Percentiles rank a stretch among this genome's conserved stretches.
Conservation (phyloP, 2,797 vertebrate species). For the Psittacula echo region DNA sequence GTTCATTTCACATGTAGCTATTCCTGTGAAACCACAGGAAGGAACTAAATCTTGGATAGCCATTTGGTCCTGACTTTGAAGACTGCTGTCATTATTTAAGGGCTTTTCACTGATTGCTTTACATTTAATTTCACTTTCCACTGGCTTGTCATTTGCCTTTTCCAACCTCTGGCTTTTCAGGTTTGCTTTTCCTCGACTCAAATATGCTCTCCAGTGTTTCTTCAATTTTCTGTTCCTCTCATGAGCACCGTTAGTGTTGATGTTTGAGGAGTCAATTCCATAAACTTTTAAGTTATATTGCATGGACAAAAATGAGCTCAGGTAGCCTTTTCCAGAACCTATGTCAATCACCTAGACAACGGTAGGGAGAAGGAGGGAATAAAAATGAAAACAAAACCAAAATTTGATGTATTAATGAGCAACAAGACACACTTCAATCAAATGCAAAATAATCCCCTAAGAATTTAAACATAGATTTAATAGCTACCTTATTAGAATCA, state of each 20-base stretch:
- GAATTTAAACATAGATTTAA: background rate
- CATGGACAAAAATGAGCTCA: slow-evolving; percentile 95
- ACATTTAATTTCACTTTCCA: slow-evolving; percentile 45
- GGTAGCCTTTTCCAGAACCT: slow-evolving; percentile 96
- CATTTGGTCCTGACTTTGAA: slow-evolving; percentile 40
- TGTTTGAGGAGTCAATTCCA: slow-evolving; percentile 94
- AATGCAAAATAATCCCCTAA: background rate
- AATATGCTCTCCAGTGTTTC: slow-evolving; percentile 90
- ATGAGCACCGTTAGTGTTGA: slow-evolving; percentile 90
- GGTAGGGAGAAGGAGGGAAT: slow-evolving; percentile 5
- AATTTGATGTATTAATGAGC: background rate
- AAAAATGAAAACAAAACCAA: slow-evolving; percentile 1
- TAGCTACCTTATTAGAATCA: background rate
- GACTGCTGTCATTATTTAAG: slow-evolving; percentile 18
- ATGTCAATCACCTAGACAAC: slow-evolving; percentile 89
- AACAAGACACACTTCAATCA: slow-evolving; percentile 2
- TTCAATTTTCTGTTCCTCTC: slow-evolving; percentile 96
- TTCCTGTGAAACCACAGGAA: slow-evolving; percentile 29
- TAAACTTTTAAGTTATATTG: slow-evolving; percentile 90
- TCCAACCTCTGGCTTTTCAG: slow-evolving; percentile 43
- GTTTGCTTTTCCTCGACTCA: slow-evolving; percentile 69
- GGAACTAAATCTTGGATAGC: slow-evolving; percentile 9
- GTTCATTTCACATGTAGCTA: slow-evolving; percentile 4
- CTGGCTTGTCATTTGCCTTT: slow-evolving; percentile 44
- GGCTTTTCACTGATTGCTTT: slow-evolving; percentile 14